These are phyloP conservation scores for Eurois occulta DNA, from an alignment of 2,888 invertebrate species.

Conservation along the genomic window DNA sequence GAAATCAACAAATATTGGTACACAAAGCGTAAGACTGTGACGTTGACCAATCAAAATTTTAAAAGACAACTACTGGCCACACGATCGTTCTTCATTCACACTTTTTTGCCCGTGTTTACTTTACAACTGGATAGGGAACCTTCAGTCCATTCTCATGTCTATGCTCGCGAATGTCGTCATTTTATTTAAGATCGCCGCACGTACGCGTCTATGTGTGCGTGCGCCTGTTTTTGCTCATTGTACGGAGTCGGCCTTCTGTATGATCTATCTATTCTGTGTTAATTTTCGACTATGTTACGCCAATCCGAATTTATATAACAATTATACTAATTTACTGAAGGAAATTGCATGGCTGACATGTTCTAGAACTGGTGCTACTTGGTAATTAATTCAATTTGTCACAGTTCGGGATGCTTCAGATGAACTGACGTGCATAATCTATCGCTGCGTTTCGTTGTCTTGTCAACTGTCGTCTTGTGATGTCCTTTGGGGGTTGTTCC, in stretches of 20 bases:
- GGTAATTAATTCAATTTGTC: slow-evolving; percentile 53
- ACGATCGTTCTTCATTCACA: too few relatives aligned
- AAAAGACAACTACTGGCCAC: too few relatives aligned
- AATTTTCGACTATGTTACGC: neutral
- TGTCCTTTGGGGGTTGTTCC: slow-evolving; percentile 26
- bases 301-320: slow-evolving; percentile 40
- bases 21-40: too few relatives aligned
- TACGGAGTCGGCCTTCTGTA: neutral
- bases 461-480: slow-evolving; percentile 22
- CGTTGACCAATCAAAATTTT: too few relatives aligned
- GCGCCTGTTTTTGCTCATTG: neutral
- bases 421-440: slow-evolving; percentile 24
- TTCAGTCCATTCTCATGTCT: too few relatives aligned
- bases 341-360: slow-evolving; percentile 27
- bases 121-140: too few relatives aligned
- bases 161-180: neutral
- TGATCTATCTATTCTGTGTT: neutral
- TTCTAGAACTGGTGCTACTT: slow-evolving; percentile 22
- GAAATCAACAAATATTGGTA: too few relatives aligned
- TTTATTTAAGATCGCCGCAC: neutral
- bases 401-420: slow-evolving; percentile 19
- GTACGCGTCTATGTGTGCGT: neutral
- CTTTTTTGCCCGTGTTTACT: too few relatives aligned
- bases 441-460: slow-evolving; percentile 38
- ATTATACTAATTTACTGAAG: slow-evolving; percentile 47